Evolutionary conservation across 2,797 vertebrate species (phyloP).

Genomic region (Aldrovandia affinis): DNA sequence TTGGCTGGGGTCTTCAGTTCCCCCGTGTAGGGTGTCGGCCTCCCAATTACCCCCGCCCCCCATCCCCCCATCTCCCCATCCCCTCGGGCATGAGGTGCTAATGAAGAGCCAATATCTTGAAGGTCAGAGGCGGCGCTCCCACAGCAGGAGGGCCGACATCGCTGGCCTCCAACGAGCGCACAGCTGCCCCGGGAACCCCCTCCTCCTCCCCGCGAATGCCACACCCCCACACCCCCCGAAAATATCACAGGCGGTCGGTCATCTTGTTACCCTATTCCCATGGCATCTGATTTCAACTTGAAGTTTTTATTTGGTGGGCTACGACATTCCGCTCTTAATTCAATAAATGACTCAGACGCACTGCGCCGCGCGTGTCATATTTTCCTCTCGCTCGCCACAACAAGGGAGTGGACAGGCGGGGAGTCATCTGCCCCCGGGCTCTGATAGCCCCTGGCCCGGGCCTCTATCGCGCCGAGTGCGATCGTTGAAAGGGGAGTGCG

Average conservation of each 20-base stretch:
- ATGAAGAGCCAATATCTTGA: slow-evolving; percentile 5
- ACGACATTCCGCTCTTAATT: slow-evolving; percentile 69
- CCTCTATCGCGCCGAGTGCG: slow-evolving; percentile 57
- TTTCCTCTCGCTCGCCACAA: slow-evolving; percentile 44
- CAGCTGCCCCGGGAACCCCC: slow-evolving; percentile 43
- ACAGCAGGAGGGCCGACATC: slow-evolving; percentile 18
- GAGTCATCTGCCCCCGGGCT: slow-evolving; percentile 39
- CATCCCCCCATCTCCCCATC: too few species aligned
- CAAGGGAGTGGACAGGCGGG: slow-evolving; percentile 21
- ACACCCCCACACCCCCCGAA: slow-evolving; percentile 53
- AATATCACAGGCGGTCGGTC: slow-evolving; percentile 61
- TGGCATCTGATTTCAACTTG: slow-evolving; percentile 69
- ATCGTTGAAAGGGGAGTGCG: slow-evolving; percentile 68
- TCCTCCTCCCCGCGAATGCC: slow-evolving; percentile 30
- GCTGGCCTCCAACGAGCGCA: slow-evolving; percentile 27
- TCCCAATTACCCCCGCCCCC: neutral
- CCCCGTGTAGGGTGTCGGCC: neutral
- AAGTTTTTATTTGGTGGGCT: slow-evolving; percentile 69
- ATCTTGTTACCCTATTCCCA: slow-evolving; percentile 65
- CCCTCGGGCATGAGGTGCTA: neutral
- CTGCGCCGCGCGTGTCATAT: slow-evolving; percentile 41
- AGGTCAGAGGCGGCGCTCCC: neutral
- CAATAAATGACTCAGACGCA: slow-evolving; percentile 59
- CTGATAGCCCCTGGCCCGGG: slow-evolving; percentile 45
- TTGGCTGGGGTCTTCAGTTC: neutral